Base-by-base conservation (phyloP, 2,888 invertebrate species). In the Brachyptera risi region DNA sequence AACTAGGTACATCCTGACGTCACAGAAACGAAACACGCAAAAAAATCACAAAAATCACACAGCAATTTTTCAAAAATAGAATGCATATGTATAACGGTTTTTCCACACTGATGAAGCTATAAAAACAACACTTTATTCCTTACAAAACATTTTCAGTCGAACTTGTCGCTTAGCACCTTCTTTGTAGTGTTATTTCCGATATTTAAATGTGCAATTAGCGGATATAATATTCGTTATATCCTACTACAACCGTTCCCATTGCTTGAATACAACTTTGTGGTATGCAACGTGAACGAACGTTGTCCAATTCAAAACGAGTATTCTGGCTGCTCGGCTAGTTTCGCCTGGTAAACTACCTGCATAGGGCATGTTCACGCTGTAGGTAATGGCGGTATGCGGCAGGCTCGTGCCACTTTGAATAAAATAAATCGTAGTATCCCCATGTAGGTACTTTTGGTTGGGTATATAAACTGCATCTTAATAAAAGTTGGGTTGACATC, bases 271-370 rank as follows among this genome's bases (percentile, higher is more conserved):
- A 21, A 19, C 54, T 17, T 24, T 7, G 27, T 31, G 27, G 51
- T 27, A 35, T 37, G 54, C 38, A 5, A 4, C 47, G 44, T 7
- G 3, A 21, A 44, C 21, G 44, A 51, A 51, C 50, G 50, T 51
- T 7, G 50, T 11, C 27, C 31, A 26, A 54, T 37, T 54, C 31
- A 19, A 54, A 54, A 54, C 54, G 35, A 54, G 54, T 54, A 37
- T 54, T 37, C 54, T n/a, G n/a, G n/a, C n/a, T n/a, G n/a, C n/a
- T n/a, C 15, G 51, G 51, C 3, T 27, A 17, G 31, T 19, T 51
- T 7, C 21, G 27, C 51, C 37, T 35, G 21, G 27, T 7, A 1
- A 11, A 26, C 50, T 51, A 51, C 50, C 50, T 51, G 50, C 27
- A 31, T 3, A 11, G n/a, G 54, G 7, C 54, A 7, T 4, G 54